A percentile compares a stretch with the other conserved stretches of the same genome.
Evolutionary conservation across 2,113 vertebrate species (phyloP).

Genomic region (Antennarius striatus): DNA sequence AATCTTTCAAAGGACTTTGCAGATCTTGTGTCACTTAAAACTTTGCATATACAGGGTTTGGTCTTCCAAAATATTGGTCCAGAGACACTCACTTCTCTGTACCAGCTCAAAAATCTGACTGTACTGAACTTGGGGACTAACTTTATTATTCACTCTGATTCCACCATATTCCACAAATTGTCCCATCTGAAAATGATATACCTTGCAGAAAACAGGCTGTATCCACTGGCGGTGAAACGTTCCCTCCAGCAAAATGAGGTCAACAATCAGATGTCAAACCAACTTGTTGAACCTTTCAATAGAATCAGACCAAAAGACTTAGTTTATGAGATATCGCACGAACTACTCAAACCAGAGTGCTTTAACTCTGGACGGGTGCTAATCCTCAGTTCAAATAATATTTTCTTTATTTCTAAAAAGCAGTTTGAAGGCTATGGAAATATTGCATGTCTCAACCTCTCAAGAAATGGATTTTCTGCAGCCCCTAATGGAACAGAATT

Average conservation of each 20-base stretch:
- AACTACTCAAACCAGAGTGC: constrained; percentile 71
- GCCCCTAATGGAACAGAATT: constrained; percentile 77
- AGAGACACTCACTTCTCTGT: constrained; percentile 70
- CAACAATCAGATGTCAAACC: not conserved
- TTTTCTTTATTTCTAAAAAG: constrained; percentile 80
- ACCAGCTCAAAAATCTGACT: constrained; percentile 71
- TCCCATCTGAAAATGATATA: constrained; percentile 72
- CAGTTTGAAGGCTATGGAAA: constrained; percentile 75
- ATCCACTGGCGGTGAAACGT: constrained; percentile 44
- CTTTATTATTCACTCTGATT: constrained; percentile 79
- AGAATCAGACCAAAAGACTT: not conserved
- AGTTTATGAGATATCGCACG: constrained; percentile 16
- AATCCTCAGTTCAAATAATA: constrained; percentile 80
- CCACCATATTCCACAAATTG: constrained; percentile 68
- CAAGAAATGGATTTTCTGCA: constrained; percentile 75
- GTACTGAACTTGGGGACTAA: constrained; percentile 77
- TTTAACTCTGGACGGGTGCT: constrained; percentile 78
- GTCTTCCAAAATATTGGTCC: constrained; percentile 78
- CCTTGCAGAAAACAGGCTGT: constrained; percentile 83
- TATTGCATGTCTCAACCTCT: constrained; percentile 84
- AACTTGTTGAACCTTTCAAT: not conserved
- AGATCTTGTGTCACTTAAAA: constrained; percentile 65
- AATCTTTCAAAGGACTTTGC: constrained; percentile 73
- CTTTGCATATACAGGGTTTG: constrained; percentile 75
- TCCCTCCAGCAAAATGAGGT: fast-evolving